These are phyloP conservation scores for Morinoia aosen DNA, from an alignment of 2,888 invertebrate species.

Conservation along the genomic window DNA sequence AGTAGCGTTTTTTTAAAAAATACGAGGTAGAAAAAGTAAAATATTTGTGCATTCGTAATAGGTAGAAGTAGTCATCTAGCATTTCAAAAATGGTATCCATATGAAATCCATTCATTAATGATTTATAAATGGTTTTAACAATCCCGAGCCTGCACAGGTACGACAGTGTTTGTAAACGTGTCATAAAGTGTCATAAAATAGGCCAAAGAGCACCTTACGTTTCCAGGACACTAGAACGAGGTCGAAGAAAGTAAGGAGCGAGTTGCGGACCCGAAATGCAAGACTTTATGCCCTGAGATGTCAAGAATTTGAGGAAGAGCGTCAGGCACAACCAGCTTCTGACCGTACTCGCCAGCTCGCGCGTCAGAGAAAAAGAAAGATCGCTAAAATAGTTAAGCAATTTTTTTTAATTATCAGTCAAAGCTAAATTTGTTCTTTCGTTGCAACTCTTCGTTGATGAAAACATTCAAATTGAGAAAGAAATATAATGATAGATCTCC, in stretches of 20 bases:
- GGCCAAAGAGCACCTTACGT: not conserved
- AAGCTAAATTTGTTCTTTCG: not conserved
- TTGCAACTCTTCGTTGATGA: not conserved
- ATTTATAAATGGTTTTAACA: not conserved
- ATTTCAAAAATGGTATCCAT: too few relatives aligned
- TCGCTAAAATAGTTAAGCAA: not conserved
- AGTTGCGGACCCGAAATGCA: not conserved
- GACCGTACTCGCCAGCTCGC: not conserved
- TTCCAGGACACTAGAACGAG: not conserved
- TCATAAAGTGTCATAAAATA: not conserved
- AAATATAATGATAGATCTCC: not conserved
- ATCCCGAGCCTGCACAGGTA: not conserved
- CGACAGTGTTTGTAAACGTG: not conserved
- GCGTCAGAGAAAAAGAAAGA: not conserved
- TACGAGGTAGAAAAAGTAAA: too few relatives aligned
- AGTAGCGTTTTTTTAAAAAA: too few relatives aligned
- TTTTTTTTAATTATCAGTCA: not conserved
- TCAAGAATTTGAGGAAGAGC: not conserved
- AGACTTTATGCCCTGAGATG: not conserved
- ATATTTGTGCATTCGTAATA: too few relatives aligned
- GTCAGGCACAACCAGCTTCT: not conserved
- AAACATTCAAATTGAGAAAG: not conserved
- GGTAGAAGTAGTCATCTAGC: too few relatives aligned
- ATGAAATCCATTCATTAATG: not conserved
- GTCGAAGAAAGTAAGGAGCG: not conserved